A percentile compares a stretch with the other conserved stretches of the same genome.
Conservation (phyloP, 2,888 invertebrate genomes). For the Lasiommata megera region DNA sequence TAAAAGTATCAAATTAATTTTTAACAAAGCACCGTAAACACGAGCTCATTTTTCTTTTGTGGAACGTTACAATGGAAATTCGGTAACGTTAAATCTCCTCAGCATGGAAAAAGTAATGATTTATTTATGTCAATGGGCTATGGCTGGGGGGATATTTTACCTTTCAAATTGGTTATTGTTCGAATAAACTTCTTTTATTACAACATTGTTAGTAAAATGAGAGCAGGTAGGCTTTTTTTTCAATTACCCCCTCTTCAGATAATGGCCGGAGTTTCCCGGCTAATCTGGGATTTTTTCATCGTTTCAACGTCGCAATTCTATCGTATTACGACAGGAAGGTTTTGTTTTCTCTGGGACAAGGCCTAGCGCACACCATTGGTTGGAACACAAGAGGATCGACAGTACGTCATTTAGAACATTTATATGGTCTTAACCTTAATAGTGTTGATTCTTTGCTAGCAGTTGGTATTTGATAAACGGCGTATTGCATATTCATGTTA, state of each 20-base stretch:
- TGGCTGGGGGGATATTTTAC: constrained; percentile 61
- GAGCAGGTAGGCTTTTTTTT: constrained; percentile 59
- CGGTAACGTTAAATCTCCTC: constrained; percentile 49
- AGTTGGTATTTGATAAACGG: too few species aligned
- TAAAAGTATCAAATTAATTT: constrained; percentile 79
- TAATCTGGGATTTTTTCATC: constrained; percentile 53
- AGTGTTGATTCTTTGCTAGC: too few species aligned
- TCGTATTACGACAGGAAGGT: constrained; percentile 18
- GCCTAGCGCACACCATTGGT: not conserved
- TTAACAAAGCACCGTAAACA: constrained; percentile 72
- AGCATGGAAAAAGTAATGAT: constrained; percentile 67
- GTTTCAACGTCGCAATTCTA: constrained; percentile 26
- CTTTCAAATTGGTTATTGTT: constrained; percentile 78
- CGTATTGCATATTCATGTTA: too few species aligned
- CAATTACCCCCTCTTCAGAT: constrained; percentile 57
- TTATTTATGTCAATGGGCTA: constrained; percentile 79
- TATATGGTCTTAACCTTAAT: too few species aligned
- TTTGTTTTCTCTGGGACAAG: constrained; percentile 30
- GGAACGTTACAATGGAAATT: constrained; percentile 74
- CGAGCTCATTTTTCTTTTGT: constrained; percentile 74
- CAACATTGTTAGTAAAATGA: constrained; percentile 76
- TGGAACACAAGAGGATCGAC: too few species aligned
- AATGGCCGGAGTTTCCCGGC: constrained; percentile 58
- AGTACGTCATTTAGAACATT: too few species aligned
- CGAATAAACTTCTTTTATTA: constrained; percentile 76